phyloP scores from a whole-genome alignment of 2,888 invertebrate genomes.

The Ormia ochracea region DNA sequence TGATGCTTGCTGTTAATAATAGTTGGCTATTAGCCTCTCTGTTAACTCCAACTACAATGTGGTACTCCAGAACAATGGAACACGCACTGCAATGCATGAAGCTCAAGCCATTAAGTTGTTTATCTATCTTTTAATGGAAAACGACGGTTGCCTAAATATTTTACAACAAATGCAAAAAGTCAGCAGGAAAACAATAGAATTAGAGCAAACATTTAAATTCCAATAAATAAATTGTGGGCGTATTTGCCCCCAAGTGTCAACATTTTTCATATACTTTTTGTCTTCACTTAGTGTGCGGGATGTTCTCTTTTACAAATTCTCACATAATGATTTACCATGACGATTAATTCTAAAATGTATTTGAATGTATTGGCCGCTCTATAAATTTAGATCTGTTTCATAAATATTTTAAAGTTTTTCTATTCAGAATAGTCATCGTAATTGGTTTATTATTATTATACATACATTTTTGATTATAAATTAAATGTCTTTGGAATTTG shows the following conservation, averaged over 20 bases:
- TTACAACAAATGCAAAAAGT: background rate
- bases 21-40: background rate
- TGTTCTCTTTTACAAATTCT: no score
- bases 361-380: no score
- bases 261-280: background rate
- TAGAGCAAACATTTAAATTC: slow-evolving; percentile 19
- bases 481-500: background rate
- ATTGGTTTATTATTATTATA: no score
- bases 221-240: background rate
- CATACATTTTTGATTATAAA: no score
- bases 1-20: background rate
- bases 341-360: no score
- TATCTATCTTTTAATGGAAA: slow-evolving; percentile 16
- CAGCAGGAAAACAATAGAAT: slow-evolving; percentile 22
- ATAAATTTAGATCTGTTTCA: no score
- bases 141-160: slow-evolving; percentile 34
- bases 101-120: background rate
- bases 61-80: background rate
- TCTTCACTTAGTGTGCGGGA: background rate
- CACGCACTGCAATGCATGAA: background rate
- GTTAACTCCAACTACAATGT: background rate
- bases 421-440: no score
- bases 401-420: no score
- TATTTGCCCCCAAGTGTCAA: background rate
- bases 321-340: no score